These are phyloP conservation scores for Dicentrarchus labrax DNA, from an alignment of 2,113 vertebrate genomes.

Conservation along the genomic window DNA sequence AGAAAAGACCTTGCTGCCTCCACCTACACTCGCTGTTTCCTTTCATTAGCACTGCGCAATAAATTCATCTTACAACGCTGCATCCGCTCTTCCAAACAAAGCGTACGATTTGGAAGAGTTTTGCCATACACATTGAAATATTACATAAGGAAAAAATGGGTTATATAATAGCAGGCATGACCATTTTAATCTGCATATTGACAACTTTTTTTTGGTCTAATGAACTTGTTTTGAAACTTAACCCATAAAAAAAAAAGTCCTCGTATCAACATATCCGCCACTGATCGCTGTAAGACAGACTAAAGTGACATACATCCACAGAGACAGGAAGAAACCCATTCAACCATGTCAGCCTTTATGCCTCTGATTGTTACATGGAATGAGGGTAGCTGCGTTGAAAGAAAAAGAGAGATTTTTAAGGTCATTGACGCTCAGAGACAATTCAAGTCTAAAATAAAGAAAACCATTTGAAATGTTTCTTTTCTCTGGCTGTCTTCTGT, in stretches of 20 bases:
- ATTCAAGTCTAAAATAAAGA: constrained; percentile 27
- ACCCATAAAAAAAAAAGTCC: constrained; percentile 20
- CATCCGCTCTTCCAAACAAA: constrained; percentile 18
- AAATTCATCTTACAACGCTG: constrained; percentile 27
- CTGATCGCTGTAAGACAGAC: constrained; percentile 30
- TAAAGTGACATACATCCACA: constrained; percentile 52
- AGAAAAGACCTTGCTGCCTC: not conserved
- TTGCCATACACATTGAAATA: not conserved
- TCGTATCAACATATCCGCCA: not conserved
- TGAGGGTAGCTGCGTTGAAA: constrained; percentile 1
- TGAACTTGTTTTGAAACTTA: constrained; percentile 6
- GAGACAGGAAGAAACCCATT: constrained; percentile 48
- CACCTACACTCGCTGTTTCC: constrained; percentile 30
- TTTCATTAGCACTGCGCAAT: constrained; percentile 44
- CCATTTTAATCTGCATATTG: constrained; percentile 14
- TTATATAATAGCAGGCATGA: constrained; percentile 19
- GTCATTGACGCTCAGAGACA: constrained; percentile 45
- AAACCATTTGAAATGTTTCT: constrained; percentile 24
- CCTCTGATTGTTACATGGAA: constrained; percentile 45
- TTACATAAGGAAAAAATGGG: constrained; percentile 4
- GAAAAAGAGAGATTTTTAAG: constrained; percentile 40
- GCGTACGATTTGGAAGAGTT: not conserved
- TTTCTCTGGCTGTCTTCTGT: constrained; percentile 49
- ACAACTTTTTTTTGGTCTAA: constrained; percentile 5
- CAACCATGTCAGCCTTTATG: constrained; percentile 42